Percentiles rank a stretch among this genome's conserved stretches.
These are phyloP conservation scores for Drosophila tripunctata DNA, from an alignment of 2,888 invertebrate genomes.

Conservation along the genomic window DNA sequence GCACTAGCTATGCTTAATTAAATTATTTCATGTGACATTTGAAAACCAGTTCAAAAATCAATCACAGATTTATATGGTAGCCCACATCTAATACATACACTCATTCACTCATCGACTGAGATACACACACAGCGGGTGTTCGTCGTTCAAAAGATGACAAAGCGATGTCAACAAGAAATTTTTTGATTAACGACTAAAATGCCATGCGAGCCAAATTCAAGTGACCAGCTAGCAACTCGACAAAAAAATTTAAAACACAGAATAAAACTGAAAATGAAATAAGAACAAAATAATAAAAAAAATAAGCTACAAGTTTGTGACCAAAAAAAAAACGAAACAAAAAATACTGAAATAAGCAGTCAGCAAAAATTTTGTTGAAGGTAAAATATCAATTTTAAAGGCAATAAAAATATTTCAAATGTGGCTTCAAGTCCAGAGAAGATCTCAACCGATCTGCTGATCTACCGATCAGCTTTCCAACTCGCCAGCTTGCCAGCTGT, in stretches of 20 bases:
- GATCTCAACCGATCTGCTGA: constrained; percentile 5
- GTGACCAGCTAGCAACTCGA: constrained; percentile 29
- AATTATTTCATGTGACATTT: constrained; percentile 48
- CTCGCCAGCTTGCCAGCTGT: constrained; percentile 10
- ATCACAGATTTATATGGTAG: constrained; percentile 30
- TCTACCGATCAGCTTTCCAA: constrained; percentile 13
- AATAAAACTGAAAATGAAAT: constrained; percentile 28
- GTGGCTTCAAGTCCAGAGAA: constrained; percentile 5
- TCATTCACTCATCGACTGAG: neutral
- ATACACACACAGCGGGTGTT: constrained; percentile 61
- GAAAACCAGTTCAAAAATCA: constrained; percentile 55
- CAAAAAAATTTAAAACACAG: constrained; percentile 7
- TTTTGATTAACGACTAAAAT: constrained; percentile 75
- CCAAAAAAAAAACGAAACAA: constrained; percentile 25
- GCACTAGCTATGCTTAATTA: constrained; percentile 17
- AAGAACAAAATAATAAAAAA: constrained; percentile 35
- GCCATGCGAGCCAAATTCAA: constrained; percentile 39
- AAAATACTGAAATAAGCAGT: constrained; percentile 31
- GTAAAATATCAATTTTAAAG: constrained; percentile 74
- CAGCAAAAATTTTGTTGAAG: constrained; percentile 67
- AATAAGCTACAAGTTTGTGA: constrained; percentile 39
- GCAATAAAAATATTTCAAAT: constrained; percentile 74
- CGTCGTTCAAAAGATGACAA: constrained; percentile 76
- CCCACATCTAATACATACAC: constrained; percentile 18
- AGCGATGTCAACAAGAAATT: constrained; percentile 73